These are phyloP conservation scores for Hydractinia echinata DNA, from an alignment of 30 jellyfish, hydroid and myxozoan species.

Conservation along the genomic window DNA sequence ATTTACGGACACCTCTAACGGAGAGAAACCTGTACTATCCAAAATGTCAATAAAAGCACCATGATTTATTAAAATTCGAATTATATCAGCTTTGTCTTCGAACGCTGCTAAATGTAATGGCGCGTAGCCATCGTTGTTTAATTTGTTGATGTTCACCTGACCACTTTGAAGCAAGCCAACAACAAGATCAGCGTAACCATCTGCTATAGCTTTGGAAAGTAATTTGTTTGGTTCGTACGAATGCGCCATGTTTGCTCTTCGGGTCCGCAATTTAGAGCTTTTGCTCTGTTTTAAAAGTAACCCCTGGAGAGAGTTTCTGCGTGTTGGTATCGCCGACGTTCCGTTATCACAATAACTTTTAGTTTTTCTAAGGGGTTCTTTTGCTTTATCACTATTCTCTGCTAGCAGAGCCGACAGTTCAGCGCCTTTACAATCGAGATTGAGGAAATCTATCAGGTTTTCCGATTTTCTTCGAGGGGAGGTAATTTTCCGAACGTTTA, in stretches of 20 bases:
- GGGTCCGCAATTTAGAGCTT: not conserved
- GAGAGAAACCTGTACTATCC: slow-evolving; percentile 23
- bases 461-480: slow-evolving; percentile 11
- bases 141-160: slow-evolving; percentile 33
- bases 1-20: slow-evolving; percentile 31
- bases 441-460: not conserved
- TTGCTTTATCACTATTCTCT: not conserved
- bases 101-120: slow-evolving; percentile 36
- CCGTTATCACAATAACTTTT: not conserved
- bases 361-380: not conserved
- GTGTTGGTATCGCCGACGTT: not conserved
- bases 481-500: not conserved
- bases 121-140: slow-evolving; percentile 20
- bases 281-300: not conserved
- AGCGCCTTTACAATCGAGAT: not conserved
- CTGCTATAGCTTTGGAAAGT: slow-evolving; percentile 30
- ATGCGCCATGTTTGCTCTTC: not conserved
- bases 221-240: slow-evolving; percentile 31
- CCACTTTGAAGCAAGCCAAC: slow-evolving; percentile 23
- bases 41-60: slow-evolving; percentile 28
- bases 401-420: slow-evolving; percentile 6
- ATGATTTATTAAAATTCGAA: not conserved
- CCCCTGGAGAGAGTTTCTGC: not conserved
- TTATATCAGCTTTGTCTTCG: slow-evolving; percentile 26
- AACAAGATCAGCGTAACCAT: slow-evolving; percentile 24